A percentile compares a stretch with the other conserved stretches of the same genome.
phyloP scores from a whole-genome alignment of 2,113 vertebrate species.

The Pseudonaja textilis region DNA sequence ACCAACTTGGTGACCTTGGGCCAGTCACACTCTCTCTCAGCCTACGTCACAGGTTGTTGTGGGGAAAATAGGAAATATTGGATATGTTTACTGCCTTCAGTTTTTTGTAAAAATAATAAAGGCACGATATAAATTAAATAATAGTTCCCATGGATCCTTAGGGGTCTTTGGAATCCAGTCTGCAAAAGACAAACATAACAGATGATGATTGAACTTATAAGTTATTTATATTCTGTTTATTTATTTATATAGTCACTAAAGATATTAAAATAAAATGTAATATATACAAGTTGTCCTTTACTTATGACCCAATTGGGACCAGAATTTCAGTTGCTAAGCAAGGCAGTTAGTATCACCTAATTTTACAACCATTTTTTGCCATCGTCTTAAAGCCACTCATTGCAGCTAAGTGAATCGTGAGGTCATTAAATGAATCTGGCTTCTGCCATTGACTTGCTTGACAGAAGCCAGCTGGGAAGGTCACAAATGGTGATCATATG shows the following conservation, averaged over 20 bases:
- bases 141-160: neutral
- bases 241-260: neutral
- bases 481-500: no score
- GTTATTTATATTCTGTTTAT: neutral
- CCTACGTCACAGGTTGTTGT: no score
- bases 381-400: neutral
- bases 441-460: no score
- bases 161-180: neutral
- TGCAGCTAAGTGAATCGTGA: no score
- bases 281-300: neutral
- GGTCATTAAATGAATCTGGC: no score
- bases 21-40: no score
- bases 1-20: no score
- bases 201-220: neutral
- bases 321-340: neutral
- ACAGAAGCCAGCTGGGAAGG: no score
- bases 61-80: no score
- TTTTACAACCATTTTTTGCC: neutral
- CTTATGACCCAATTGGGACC: neutral
- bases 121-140: no score
- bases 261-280: neutral
- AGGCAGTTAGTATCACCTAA: neutral
- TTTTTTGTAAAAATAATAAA: no score
- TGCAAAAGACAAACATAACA: neutral
- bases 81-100: no score